Percentiles rank a stretch among this genome's conserved stretches.
These are phyloP conservation scores for Phenganax stokvisi DNA, from an alignment of 92 coral and sea anemone species.

Conservation along the genomic window DNA sequence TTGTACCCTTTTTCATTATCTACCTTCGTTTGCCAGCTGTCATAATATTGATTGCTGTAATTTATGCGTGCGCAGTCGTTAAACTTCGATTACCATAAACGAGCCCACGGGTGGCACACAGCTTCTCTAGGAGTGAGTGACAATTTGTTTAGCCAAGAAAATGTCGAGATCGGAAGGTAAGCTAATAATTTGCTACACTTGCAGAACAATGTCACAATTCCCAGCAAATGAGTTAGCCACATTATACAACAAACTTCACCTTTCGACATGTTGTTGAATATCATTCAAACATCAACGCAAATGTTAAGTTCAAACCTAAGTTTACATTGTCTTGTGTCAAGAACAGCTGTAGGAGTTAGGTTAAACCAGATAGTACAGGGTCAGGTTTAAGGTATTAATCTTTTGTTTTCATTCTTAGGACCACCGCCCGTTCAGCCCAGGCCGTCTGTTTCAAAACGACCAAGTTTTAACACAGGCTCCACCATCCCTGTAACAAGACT, in stretches of 20 bases:
- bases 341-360: neutral
- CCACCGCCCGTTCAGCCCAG: conserved; percentile 34
- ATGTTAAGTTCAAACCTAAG: neutral
- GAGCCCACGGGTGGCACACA: conserved; percentile 25
- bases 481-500: neutral
- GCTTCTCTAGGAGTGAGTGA: neutral
- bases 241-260: neutral
- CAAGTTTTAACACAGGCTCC: conserved; percentile 4
- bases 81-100: conserved; percentile 26
- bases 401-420: neutral
- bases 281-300: too few species aligned
- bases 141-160: conserved; percentile 6
- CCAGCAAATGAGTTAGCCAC: neutral
- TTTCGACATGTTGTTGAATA: too few species aligned
- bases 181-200: neutral
- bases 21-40: too few species aligned
- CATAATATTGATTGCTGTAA: neutral
- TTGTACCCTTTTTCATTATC: too few species aligned
- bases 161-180: conserved; percentile 35
- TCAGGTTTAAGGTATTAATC: neutral
- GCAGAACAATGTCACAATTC: neutral
- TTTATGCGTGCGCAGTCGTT: conserved; percentile 1
- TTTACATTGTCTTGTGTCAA: neutral
- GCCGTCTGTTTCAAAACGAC: conserved; percentile 11
- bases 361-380: neutral